Evolutionary conservation across 1,140 invertebrate species (phyloP).

Genomic region (Drosophila saltans): DNA sequence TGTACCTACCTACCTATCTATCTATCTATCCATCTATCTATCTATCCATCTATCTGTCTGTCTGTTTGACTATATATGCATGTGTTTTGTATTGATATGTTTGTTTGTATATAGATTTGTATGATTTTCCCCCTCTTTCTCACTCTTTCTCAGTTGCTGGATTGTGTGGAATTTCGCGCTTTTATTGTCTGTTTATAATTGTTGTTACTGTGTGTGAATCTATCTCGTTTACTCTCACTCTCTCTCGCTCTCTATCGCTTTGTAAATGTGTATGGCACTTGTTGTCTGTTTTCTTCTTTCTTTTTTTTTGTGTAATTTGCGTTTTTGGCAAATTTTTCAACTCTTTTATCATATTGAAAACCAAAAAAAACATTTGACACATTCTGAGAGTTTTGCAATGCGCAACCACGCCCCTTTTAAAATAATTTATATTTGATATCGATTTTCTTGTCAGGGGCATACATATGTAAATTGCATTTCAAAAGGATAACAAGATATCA

Average conservation of each 20-base stretch:
- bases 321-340: constrained; percentile 67
- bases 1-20: constrained; percentile 16
- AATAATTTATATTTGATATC: not conserved
- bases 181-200: constrained; percentile 66
- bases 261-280: constrained; percentile 25
- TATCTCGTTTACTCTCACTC: not conserved
- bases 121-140: constrained; percentile 12
- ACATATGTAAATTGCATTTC: constrained; percentile 1
- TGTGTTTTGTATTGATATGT: constrained; percentile 5
- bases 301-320: constrained; percentile 58
- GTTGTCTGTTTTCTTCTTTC: constrained; percentile 19
- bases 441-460: not conserved
- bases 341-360: constrained; percentile 75
- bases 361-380: constrained; percentile 72
- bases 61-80: not conserved
- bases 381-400: constrained; percentile 30
- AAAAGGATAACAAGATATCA: not conserved
- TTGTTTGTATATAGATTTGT: not conserved
- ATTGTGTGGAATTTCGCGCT: constrained; percentile 67
- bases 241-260: not conserved
- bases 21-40: constrained; percentile 10
- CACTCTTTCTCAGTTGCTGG: not conserved
- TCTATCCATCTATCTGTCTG: constrained; percentile 12
- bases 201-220: constrained; percentile 6
- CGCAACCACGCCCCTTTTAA: not conserved